Conservation (phyloP, 2,888 invertebrate genomes). For the Dasysyrphus tricinctus region DNA sequence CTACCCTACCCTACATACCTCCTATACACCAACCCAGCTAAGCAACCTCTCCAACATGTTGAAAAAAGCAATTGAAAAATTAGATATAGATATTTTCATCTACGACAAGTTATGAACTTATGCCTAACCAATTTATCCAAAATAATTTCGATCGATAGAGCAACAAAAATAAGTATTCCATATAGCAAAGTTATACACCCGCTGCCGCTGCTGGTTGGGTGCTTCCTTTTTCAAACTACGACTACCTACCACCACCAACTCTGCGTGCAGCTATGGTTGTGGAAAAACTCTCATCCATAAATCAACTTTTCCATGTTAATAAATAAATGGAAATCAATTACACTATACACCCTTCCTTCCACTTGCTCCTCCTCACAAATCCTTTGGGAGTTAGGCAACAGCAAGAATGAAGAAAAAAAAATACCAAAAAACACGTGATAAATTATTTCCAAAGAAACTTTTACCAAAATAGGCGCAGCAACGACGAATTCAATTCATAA, state of each 20-base stretch:
- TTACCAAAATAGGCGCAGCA: constrained; percentile 49
- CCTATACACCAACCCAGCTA: background rate
- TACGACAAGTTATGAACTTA: constrained; percentile 31
- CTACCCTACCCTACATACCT: background rate
- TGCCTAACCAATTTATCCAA: background rate
- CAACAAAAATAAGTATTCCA: constrained; percentile 11
- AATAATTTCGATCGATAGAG: constrained; percentile 27
- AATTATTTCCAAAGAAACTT: constrained; percentile 40
- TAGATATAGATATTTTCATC: constrained; percentile 20
- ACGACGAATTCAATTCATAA: constrained; percentile 50
- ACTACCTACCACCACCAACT: no score
- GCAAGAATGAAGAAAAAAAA: constrained; percentile 12
- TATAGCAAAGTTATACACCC: background rate
- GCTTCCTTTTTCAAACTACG: background rate
- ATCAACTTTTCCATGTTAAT: constrained; percentile 57
- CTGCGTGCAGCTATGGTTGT: constrained; percentile 30
- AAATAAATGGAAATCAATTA: constrained; percentile 69
- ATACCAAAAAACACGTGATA: constrained; percentile 35
- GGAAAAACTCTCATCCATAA: constrained; percentile 55
- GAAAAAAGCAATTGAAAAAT: constrained; percentile 10
- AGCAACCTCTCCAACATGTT: background rate
- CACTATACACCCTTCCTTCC: constrained; percentile 23
- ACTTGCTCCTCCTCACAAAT: background rate
- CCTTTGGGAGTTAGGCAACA: constrained; percentile 2
- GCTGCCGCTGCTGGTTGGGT: background rate